Conservation (phyloP, 2,888 invertebrate genomes). For the Ellobium chinense region DNA sequence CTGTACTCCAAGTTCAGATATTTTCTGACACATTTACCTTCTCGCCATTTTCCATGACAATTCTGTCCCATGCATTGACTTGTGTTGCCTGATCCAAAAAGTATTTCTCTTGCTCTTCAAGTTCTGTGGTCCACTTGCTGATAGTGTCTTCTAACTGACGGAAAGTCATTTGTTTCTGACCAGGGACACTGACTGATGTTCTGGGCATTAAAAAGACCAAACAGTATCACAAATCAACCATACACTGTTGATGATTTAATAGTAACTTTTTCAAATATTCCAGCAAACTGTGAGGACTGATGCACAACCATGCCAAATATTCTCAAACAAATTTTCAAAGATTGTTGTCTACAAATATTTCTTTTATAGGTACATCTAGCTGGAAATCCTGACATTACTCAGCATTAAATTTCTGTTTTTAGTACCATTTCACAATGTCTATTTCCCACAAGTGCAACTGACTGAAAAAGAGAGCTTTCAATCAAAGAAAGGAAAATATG, state of each 20-base stretch:
- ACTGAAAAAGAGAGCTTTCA: too few species aligned
- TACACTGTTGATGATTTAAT: background rate
- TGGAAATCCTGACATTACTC: too few species aligned
- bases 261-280: background rate
- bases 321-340: background rate
- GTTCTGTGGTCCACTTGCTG: conserved; percentile 95
- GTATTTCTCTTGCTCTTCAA: conserved; percentile 94
- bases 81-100: conserved; percentile 97
- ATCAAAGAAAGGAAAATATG: too few species aligned
- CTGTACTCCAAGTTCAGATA: too few species aligned
- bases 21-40: too few species aligned
- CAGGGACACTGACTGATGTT: background rate
- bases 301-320: background rate
- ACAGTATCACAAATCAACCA: background rate
- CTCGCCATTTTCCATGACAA: conserved; percentile 93
- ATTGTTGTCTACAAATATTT: background rate
- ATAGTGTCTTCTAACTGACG: conserved; percentile 93
- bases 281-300: background rate
- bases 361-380: too few species aligned
- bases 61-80: conserved; percentile 96
- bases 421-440: too few species aligned
- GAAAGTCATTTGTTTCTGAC: conserved; percentile 83
- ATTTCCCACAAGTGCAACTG: too few species aligned
- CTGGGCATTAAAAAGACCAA: background rate
- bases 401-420: too few species aligned